Percentiles rank a stretch among this genome's conserved stretches.
These are phyloP conservation scores for Prenolepis imparis DNA, from an alignment of 2,888 invertebrate genomes.

Conservation along the genomic window DNA sequence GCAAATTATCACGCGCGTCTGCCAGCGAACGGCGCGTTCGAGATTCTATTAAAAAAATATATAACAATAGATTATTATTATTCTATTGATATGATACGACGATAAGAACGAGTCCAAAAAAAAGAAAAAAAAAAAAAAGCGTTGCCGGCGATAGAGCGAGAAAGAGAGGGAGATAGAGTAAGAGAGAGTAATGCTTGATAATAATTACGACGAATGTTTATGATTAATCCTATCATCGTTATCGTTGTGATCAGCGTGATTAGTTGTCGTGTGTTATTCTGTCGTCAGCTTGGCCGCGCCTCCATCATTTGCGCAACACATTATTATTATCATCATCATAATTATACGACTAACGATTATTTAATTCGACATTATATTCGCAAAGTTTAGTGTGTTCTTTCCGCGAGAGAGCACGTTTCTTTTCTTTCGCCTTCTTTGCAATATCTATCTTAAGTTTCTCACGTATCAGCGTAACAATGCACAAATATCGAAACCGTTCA, in stretches of 20 bases:
- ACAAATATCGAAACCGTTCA: slow-evolving; percentile 14
- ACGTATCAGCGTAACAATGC: slow-evolving; percentile 42
- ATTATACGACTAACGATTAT: slow-evolving; percentile 71
- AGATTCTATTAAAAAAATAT: slow-evolving; percentile 66
- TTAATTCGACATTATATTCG: slow-evolving; percentile 62
- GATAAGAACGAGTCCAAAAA: slow-evolving; percentile 27
- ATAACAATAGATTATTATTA: slow-evolving; percentile 63
- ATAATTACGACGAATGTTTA: slow-evolving; percentile 55
- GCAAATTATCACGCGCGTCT: slow-evolving; percentile 73
- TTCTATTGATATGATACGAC: slow-evolving; percentile 54
- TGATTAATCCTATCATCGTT: slow-evolving; percentile 39
- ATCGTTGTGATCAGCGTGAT: slow-evolving; percentile 64
- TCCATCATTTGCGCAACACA: slow-evolving; percentile 65
- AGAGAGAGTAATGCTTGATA: slow-evolving; percentile 54
- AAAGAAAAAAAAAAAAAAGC: background rate
- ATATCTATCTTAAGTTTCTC: slow-evolving; percentile 28
- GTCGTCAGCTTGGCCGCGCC: slow-evolving; percentile 66
- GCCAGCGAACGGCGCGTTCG: slow-evolving; percentile 50
- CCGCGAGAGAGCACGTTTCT: background rate
- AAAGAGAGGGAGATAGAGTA: slow-evolving; percentile 26
- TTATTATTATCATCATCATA: slow-evolving; percentile 61
- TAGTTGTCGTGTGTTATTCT: slow-evolving; percentile 72
- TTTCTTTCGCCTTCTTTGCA: slow-evolving; percentile 63
- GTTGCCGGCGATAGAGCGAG: slow-evolving; percentile 25
- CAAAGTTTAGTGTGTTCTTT: background rate